phyloP scores from a whole-genome alignment of 2,888 invertebrate genomes.

The Melitaea athalia region DNA sequence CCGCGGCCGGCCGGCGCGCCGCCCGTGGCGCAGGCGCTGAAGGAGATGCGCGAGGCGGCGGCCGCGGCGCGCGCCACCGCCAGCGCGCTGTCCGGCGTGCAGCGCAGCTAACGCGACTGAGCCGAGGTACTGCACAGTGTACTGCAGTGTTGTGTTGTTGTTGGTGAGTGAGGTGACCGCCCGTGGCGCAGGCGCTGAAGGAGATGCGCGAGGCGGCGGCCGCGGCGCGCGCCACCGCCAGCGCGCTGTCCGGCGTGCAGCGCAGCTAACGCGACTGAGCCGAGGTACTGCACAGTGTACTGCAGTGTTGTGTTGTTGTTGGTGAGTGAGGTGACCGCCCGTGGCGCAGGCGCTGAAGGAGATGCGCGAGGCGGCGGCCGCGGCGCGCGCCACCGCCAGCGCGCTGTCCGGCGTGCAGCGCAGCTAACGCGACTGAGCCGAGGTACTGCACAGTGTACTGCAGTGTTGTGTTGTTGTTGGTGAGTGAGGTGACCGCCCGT shows the following conservation, averaged over 20 bases:
- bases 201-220: constrained; percentile 90
- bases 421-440: constrained; percentile 58
- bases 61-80: constrained; percentile 90
- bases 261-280: constrained; percentile 60
- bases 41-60: constrained; percentile 89
- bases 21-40: constrained; percentile 60
- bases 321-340: no score
- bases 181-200: constrained; percentile 63
- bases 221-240: constrained; percentile 89
- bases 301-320: no score
- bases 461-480: no score
- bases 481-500: no score
- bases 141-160: no score
- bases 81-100: constrained; percentile 77
- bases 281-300: no score
- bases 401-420: constrained; percentile 75
- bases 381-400: constrained; percentile 88
- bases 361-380: constrained; percentile 90
- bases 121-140: no score
- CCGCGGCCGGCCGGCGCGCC: constrained; percentile 67
- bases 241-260: constrained; percentile 76
- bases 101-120: constrained; percentile 62
- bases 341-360: constrained; percentile 71
- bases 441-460: no score
- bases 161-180: no score